Evolutionary conservation across 2,888 invertebrate genomes (phyloP), one percentile per base, ranked within the genome.

Genomic region (Chydorus sphaericus): DNA sequence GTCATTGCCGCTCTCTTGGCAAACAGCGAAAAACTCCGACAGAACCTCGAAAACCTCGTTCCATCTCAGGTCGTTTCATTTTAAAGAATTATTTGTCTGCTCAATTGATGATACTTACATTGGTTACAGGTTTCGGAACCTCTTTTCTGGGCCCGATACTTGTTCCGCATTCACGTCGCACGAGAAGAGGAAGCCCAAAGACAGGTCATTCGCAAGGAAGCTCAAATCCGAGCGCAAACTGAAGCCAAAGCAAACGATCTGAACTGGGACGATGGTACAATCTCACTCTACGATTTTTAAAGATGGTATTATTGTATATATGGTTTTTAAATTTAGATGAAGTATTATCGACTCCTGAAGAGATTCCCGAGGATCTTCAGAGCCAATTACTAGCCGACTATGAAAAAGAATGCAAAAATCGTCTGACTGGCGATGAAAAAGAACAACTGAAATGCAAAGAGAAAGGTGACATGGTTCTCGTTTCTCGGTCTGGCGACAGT

Each of bases 111-210:
- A 11, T 33, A 33, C 36, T 33, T 10, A 33, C 10, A n/a, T 58
- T 55, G 48, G 26, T 56, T 60, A 60, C 26, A 75, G 75, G 82
- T 87, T 16, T 74, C 81, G 2, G 81, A 85, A 63, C 77, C 80
- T 20, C 75, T 82, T 59, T 89, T 88, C 70, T 89, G 88, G 88
- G 80, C 83, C 66, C 75, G 86, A 51, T 89, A 87, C 68, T 75
- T 86, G 64, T 89, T 85, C 72, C 82, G 83, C 65, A 81, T 85
- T 65, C 83, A 85, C n/a, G 70, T 85, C 49, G 70, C 86, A 2
- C 81, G 85, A 65, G 80, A 84, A 68, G 79, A 82, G 3, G 74
- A 86, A 63, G 82, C 83, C 7, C 78, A 82, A 30, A 77, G 79
- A 59, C 74, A 82, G 52, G 78, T 79, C 39, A 69, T 75, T 60